A percentile compares a stretch with the other conserved stretches of the same genome.
phyloP scores from a whole-genome alignment of 2,113 vertebrate genomes.

The Eleginops maclovinus region DNA sequence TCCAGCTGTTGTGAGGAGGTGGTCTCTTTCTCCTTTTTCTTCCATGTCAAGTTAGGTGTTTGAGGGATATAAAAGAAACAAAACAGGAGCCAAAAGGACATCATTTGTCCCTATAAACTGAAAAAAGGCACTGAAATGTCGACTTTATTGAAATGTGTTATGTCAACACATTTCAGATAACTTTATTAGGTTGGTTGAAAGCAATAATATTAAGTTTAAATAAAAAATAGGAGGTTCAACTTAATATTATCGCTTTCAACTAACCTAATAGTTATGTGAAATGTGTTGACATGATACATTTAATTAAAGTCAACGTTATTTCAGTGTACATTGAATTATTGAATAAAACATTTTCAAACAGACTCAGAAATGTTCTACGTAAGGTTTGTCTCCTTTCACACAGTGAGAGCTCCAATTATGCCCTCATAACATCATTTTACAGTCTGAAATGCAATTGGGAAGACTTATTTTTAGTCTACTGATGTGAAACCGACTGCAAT shows the following conservation, averaged over 20 bases:
- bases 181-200: no score
- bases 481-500: constrained; percentile 11
- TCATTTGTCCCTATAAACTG: background rate
- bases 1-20: constrained; percentile 56
- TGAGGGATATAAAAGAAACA: background rate
- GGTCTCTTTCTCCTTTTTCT: constrained; percentile 23
- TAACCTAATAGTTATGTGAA: no score
- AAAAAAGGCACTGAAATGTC: no score
- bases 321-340: background rate
- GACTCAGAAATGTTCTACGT: background rate
- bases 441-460: constrained; percentile 14
- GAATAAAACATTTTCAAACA: background rate
- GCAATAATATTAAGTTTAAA: no score
- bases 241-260: no score
- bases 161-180: no score
- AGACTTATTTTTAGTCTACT: background rate
- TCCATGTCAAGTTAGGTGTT: background rate
- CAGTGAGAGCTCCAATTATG: background rate
- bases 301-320: no score
- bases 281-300: no score
- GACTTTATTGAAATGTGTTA: no score
- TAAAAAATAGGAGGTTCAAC: no score
- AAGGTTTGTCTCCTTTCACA: background rate
- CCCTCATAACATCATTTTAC: background rate
- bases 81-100: background rate